Base-by-base conservation (phyloP, 2,113 vertebrate species). In the Hipposideros armiger region DNA sequence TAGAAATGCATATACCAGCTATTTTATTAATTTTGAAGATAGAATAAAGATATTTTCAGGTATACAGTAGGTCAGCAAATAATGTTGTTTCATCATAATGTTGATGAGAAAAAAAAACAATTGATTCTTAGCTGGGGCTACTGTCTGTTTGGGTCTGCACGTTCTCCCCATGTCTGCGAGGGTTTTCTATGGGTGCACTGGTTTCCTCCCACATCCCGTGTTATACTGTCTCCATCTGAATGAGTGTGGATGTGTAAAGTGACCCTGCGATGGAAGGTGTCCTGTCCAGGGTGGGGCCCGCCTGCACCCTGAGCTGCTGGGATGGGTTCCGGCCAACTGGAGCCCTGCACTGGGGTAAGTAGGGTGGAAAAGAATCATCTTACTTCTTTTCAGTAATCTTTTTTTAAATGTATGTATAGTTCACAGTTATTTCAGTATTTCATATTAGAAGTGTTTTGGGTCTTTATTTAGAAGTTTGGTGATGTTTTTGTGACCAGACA, bases 21-120 rank as follows among this genome's bases (percentile, higher is more conserved):
- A 28, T 7, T n/a, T n/a, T 47, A 45, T 3, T 45, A 26, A 64
- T 60, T 73, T 8, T 76, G 36, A 72, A 19, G 24, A 30, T 6
- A 26, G 76, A 72, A 54, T 52, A 76, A 69, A 70, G 20, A 28
- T 28, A 70, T 52, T 91, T 97, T 96, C 45, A 77, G 40, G 72
- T 66, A 50, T 9, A 7, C 6, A 73, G 40, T 6, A 73, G 70
- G 24, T 45, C 70, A 22, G 24, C 24, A 26, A 73, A 73, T 42
- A 73, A 73, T 42, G 40, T 42, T 72, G 70, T 73, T 73, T 73
- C 40, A 26, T 73, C 42, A 45, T 28, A 45, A 73, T 22, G 24
- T 45, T 73, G 70, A 26, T 73, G 11, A 73, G 40, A 73, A 73
- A 45, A 67, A 30, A n/a, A 60, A 62, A 62, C 22, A 26, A 73